A percentile compares a stretch with the other conserved stretches of the same genome.
These are phyloP conservation scores for Corythoichthys intestinalis DNA, from an alignment of 2,113 vertebrate genomes.

Conservation along the genomic window DNA sequence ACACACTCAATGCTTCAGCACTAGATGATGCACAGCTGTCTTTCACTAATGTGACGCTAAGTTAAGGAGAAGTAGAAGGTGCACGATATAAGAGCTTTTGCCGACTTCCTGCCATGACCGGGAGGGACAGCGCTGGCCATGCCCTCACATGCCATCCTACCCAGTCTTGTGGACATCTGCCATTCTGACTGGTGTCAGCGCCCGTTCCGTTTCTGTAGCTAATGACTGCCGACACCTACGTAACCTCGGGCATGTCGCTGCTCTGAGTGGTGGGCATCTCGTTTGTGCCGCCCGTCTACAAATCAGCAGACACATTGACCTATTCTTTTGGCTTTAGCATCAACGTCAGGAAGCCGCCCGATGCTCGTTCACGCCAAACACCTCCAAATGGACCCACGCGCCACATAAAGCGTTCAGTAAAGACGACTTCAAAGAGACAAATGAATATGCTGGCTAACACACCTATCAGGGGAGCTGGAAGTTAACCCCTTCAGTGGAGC, in stretches of 20 bases:
- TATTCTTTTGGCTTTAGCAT: conserved; percentile 73
- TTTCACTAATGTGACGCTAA: neutral
- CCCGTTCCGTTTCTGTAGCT: conserved; percentile 53
- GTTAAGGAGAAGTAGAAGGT: conserved; percentile 32
- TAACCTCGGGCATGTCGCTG: conserved; percentile 42
- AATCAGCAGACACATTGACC: conserved; percentile 74
- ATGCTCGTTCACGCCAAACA: conserved; percentile 45
- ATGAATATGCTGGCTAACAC: conserved; percentile 45
- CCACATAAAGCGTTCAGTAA: conserved; percentile 45
- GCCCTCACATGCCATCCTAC: conserved; percentile 64
- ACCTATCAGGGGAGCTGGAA: conserved; percentile 37
- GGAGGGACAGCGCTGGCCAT: conserved; percentile 51
- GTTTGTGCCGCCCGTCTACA: conserved; percentile 52
- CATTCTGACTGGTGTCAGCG: conserved; percentile 71
- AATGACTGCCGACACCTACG: conserved; percentile 60
- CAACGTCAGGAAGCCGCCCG: conserved; percentile 62
- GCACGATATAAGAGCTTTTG: conserved; percentile 50
- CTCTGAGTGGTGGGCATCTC: conserved; percentile 58
- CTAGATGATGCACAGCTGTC: neutral
- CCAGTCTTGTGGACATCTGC: conserved; percentile 72
- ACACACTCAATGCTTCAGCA: neutral
- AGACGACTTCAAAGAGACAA: conserved; percentile 62
- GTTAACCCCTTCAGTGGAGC: conserved; percentile 65
- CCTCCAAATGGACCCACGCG: conserved; percentile 52
- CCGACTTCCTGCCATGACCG: conserved; percentile 60